These are phyloP conservation scores for Aleiodes alternator DNA, from an alignment of 2,888 invertebrate genomes.

Conservation along the genomic window DNA sequence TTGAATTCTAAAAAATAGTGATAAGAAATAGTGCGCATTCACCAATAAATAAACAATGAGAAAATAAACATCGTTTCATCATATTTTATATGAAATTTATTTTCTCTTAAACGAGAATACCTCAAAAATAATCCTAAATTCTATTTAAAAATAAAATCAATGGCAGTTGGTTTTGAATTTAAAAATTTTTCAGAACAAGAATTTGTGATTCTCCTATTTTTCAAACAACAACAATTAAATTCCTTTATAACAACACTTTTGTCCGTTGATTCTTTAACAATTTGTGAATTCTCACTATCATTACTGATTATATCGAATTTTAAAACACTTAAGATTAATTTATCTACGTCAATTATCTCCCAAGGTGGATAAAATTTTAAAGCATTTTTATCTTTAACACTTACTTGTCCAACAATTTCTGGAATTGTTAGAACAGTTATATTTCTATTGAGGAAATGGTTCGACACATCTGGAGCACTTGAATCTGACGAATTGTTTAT, in stretches of 20 bases:
- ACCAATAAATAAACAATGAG: too few relatives aligned
- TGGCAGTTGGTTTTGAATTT: constrained; percentile 61
- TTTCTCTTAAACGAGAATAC: constrained; percentile 14
- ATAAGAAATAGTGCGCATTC: too few relatives aligned
- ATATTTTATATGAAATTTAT: constrained; percentile 11
- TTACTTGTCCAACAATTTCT: constrained; percentile 61
- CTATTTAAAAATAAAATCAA: constrained; percentile 50
- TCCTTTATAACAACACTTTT: constrained; percentile 48
- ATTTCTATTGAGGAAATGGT: not conserved
- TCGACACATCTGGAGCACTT: not conserved
- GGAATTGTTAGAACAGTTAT: constrained; percentile 62
- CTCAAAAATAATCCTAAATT: constrained; percentile 15
- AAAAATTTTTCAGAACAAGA: constrained; percentile 58
- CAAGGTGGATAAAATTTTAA: constrained; percentile 67
- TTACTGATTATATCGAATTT: constrained; percentile 58
- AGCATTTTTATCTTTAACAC: constrained; percentile 52
- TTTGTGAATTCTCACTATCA: not conserved
- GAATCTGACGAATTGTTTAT: not conserved
- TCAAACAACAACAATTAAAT: constrained; percentile 65
- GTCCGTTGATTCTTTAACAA: not conserved
- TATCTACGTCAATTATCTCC: constrained; percentile 60
- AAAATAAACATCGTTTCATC: too few relatives aligned
- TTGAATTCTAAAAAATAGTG: too few relatives aligned
- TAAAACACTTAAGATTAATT: constrained; percentile 56
- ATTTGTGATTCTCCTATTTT: constrained; percentile 49